Evolutionary conservation across 2,888 invertebrate species (phyloP), one percentile per base, ranked within the genome.

Genomic region (Buathra laborator): DNA sequence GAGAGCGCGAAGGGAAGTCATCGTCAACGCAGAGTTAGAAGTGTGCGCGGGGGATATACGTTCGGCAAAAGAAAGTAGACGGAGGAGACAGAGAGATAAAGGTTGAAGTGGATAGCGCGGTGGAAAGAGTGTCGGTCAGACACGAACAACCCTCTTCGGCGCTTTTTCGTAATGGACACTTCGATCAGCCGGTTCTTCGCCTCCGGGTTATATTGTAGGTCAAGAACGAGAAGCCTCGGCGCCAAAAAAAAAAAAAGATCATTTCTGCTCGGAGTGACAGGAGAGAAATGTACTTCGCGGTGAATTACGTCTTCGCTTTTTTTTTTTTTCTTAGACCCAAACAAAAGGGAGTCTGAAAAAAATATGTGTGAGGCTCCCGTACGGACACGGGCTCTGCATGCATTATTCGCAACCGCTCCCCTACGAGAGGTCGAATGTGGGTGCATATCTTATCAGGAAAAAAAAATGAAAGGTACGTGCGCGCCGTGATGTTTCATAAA

Each of bases 191-290:
- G 64, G 64, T 78, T 70, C 75, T 59, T 78, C 67, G 64, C 74
- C 72, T 44, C 44, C 44, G 32, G 48, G 48, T 81, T 68, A 77
- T 46, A 67, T 87, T 86, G 76, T 86, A 86, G 87, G 87, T 86
- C 86, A 87, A 84, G 84, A 87, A 81, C 83, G 81, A 71, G 64
- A 78, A 76, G 46, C 24, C 37, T 16, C 62, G 24, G 56, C 64
- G 59, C n/a, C 62, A 32, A 64, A 43, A 46, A 78, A n/a, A n/a
- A 70, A 77, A 80, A 86, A 62, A 62, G 19, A 3, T 29, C 59
- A 19, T 59, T 59, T 5, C 29, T 59, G 43, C 43, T 68, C 78
- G 46, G 51, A 83, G 72, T 83, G 77, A 83, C 77, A 78, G 72
- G 37, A 67, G 78, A 78, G 53, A 83, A 85, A 85, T 82, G 75